Evolutionary conservation across 1,140 invertebrate species (phyloP).

Genomic region (Drusus annulatus): DNA sequence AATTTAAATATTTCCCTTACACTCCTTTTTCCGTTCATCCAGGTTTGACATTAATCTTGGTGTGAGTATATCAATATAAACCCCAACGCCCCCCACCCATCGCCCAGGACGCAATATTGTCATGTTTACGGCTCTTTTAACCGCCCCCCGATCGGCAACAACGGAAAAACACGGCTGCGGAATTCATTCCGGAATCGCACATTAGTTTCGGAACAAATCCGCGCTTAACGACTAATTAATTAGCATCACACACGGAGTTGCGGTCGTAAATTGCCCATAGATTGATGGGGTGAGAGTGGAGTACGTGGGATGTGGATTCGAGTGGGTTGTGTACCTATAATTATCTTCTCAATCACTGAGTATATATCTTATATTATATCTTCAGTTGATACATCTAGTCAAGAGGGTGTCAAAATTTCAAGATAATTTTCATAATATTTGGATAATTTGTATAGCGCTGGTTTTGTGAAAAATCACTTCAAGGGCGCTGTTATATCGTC

Average conservation of each 20-base stretch:
- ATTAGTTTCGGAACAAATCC: slow-evolving; percentile 50
- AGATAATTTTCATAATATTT: no score
- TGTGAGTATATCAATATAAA: no score
- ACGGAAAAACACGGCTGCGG: slow-evolving; percentile 17
- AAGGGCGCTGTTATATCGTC: no score
- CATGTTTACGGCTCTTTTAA: slow-evolving; percentile 34
- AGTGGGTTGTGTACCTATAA: neutral
- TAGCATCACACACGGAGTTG: slow-evolving; percentile 37
- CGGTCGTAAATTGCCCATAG: slow-evolving; percentile 45
- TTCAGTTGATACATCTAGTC: no score
- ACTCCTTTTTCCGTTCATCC: no score
- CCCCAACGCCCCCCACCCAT: no score
- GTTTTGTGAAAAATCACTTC: no score
- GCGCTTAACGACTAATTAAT: slow-evolving; percentile 57
- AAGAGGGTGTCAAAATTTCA: no score
- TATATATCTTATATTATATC: no score
- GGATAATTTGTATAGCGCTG: no score
- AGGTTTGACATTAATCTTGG: no score
- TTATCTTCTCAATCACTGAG: neutral
- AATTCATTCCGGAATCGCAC: slow-evolving; percentile 35
- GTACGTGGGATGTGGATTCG: neutral
- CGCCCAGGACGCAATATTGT: neutral
- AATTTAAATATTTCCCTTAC: no score
- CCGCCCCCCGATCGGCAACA: slow-evolving; percentile 38
- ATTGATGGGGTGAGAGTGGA: slow-evolving; percentile 35